These are phyloP conservation scores for Gibbula magus DNA, from an alignment of 2,888 invertebrate species.

Conservation along the genomic window DNA sequence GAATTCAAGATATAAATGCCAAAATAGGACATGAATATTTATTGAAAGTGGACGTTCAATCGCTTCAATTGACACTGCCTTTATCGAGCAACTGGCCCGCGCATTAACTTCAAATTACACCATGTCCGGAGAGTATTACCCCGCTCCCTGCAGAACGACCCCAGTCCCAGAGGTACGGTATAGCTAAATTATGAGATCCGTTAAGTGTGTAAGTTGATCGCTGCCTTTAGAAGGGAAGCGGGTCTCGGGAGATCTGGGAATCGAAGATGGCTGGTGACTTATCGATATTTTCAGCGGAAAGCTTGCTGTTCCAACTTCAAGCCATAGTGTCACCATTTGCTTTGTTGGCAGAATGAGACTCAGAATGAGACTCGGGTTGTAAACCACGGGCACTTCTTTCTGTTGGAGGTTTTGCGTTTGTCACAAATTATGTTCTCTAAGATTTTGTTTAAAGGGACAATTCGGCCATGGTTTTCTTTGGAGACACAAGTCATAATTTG, in stretches of 20 bases:
- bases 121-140: slow-evolving; percentile 17
- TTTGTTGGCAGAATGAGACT: too few species aligned
- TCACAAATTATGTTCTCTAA: too few species aligned
- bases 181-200: background rate
- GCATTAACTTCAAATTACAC: slow-evolving; percentile 17
- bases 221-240: background rate
- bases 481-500: background rate
- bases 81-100: background rate
- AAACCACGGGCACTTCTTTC: too few species aligned
- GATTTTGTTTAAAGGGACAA: too few species aligned
- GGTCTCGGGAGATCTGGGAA: background rate
- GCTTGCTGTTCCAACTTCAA: background rate
- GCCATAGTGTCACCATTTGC: background rate
- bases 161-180: background rate
- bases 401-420: too few species aligned
- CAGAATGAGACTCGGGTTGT: too few species aligned
- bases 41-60: slow-evolving; percentile 19
- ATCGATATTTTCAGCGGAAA: background rate
- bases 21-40: slow-evolving; percentile 24
- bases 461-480: too few species aligned
- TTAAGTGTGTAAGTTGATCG: slow-evolving; percentile 13
- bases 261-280: background rate
- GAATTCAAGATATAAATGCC: slow-evolving; percentile 22
- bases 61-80: slow-evolving; percentile 15
- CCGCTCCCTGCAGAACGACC: slow-evolving; percentile 3